Conservation (phyloP, 2,113 vertebrate species). For the Hemicordylus capensis region DNA sequence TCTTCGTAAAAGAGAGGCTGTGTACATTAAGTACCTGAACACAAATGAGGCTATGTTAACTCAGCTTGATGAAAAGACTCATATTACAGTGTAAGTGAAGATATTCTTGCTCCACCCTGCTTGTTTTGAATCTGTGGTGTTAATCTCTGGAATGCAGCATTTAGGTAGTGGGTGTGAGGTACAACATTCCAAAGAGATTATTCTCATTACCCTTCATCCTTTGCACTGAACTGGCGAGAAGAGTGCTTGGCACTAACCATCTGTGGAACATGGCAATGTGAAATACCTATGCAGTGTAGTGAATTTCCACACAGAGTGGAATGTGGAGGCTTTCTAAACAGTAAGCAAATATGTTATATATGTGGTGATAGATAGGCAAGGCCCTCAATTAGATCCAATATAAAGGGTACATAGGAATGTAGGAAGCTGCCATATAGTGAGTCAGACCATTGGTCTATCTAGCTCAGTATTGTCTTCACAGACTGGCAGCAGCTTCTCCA, state of each 20-base stretch:
- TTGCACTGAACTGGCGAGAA: neutral
- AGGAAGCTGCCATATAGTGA: too few relatives aligned
- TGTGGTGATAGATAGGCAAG: neutral
- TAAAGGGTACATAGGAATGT: too few relatives aligned
- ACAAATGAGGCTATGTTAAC: neutral
- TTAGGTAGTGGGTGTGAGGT: constrained; percentile 6
- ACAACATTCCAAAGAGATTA: constrained; percentile 9
- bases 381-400: too few relatives aligned
- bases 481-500: too few relatives aligned
- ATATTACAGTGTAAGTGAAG: constrained; percentile 1
- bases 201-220: neutral
- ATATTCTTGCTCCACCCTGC: neutral
- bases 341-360: neutral
- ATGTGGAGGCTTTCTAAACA: neutral
- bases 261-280: neutral
- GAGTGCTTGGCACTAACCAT: neutral
- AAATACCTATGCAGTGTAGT: neutral
- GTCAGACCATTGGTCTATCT: too few relatives aligned
- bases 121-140: constrained; percentile 11
- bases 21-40: neutral
- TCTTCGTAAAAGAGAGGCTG: neutral
- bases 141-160: neutral
- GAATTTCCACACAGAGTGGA: neutral
- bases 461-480: too few relatives aligned
- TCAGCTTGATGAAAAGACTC: neutral